These are phyloP conservation scores for Sweltsa coloradensis DNA, from an alignment of 1,140 invertebrate species.

Conservation along the genomic window DNA sequence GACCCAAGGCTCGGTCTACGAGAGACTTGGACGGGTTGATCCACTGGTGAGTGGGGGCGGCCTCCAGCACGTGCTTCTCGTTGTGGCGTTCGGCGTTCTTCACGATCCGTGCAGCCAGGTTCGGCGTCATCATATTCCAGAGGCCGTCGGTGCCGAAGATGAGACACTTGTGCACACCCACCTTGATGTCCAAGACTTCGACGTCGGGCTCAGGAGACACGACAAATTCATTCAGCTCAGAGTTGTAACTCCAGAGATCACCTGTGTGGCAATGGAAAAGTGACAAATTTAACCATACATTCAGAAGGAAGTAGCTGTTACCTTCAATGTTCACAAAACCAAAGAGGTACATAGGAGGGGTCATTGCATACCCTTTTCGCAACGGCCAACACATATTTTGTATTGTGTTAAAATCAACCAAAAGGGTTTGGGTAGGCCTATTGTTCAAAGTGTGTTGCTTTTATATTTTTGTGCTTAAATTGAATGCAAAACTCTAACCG, in stretches of 20 bases:
- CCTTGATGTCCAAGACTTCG: conserved; percentile 72
- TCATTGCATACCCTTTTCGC: neutral
- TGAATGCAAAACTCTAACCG: too few species aligned
- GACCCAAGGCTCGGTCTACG: conserved; percentile 73
- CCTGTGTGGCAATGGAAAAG: conserved; percentile 36
- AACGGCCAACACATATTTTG: too few species aligned
- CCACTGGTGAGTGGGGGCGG: too few species aligned
- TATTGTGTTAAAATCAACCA: too few species aligned
- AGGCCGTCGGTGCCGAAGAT: conserved; percentile 93
- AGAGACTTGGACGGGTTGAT: conserved; percentile 83
- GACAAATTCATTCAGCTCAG: conserved; percentile 75
- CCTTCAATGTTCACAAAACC: neutral
- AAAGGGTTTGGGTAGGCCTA: too few species aligned
- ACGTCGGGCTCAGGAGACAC: conserved; percentile 97
- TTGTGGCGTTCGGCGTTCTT: conserved; percentile 69
- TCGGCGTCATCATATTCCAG: conserved; percentile 86
- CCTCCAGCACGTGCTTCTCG: conserved; percentile 42
- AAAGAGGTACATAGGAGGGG: neutral
- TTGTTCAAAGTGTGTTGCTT: too few species aligned
- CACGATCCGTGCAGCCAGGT: conserved; percentile 74
- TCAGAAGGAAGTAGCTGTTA: neutral
- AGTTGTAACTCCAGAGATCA: conserved; percentile 96
- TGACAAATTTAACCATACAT: too few species aligned
- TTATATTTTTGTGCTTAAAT: too few species aligned
- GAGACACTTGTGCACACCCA: conserved; percentile 65